Conservation (phyloP, 2,113 vertebrate genomes). For the Sturnira hondurensis region DNA sequence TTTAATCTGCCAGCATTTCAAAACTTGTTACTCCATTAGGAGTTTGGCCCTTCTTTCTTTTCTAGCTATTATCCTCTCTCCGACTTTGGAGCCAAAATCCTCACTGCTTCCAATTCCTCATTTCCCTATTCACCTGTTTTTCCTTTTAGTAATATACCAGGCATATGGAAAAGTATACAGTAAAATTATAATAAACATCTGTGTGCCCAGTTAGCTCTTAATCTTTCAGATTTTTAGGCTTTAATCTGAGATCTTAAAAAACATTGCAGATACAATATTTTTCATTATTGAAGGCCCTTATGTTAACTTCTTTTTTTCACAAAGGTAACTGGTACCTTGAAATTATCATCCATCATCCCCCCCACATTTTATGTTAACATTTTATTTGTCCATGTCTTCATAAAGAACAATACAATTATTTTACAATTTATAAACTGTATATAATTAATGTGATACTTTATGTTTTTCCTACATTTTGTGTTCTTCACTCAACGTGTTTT, state of each 20-base stretch:
- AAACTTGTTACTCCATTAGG: background rate
- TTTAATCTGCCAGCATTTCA: constrained; percentile 9
- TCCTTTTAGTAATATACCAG: background rate
- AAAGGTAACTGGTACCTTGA: background rate
- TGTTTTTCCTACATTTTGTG: background rate
- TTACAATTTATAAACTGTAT: background rate
- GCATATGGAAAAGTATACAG: background rate
- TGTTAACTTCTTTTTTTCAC: background rate
- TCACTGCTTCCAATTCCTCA: background rate
- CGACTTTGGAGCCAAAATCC: background rate
- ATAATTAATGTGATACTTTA: background rate
- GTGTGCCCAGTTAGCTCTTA: background rate
- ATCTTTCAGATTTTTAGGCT: background rate
- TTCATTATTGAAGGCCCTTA: background rate
- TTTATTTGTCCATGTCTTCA: background rate
- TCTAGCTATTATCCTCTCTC: background rate
- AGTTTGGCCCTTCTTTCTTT: background rate
- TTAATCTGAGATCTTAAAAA: background rate
- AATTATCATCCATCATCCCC: background rate
- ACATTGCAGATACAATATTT: background rate
- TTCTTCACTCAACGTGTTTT: background rate
- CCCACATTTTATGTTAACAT: background rate
- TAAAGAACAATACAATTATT: background rate
- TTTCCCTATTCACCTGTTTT: background rate
- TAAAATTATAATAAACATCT: background rate